Base-by-base conservation (phyloP, 2,113 vertebrate genomes). In the Aegithalos caudatus region DNA sequence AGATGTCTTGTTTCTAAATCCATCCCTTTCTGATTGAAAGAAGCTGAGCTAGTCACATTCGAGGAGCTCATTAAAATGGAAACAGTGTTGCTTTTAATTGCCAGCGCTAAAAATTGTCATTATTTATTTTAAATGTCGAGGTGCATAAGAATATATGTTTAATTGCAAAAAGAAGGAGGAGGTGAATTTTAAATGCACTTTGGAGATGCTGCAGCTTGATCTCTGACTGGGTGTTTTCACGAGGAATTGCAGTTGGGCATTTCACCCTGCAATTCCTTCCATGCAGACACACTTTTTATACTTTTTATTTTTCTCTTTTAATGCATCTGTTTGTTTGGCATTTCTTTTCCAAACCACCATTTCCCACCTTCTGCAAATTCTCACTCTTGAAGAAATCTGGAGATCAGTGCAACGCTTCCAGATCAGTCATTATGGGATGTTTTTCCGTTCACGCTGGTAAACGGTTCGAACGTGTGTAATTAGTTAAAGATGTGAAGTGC, bases 81-180 rank as follows among this genome's bases (percentile, higher is more conserved):
- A 97, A 84, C 78, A 51, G 85, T 7, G 0, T 35, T 0, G 20
- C 93, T 96, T 92, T 89, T 96, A 97, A 97, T 86, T 94, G 86
- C 72, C 25, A 58, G 87, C 0, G 25, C 95, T 95, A 83, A 92
- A 97, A 97, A 91, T 95, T 92, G 92, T 64, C 95, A 83, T 96
- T 96, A 94, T 95, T 97, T 95, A 90, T 93, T 97, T 95, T 88
- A 78, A 86, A 96, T 90, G 83, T 81, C 62, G 69, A 95, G 92
- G 94, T 95, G 94, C 84, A 71, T 72, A 65, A 92, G 97, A 95
- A 84, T 40, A 57, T 86, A 71, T 51, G 92, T 91, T 96, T 95
- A 95, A 96, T 94, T 95, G 88, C 92, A 76, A 87, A 79, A 89
- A 88, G 88, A 22, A 92, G 94, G 92, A 90, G 86, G 86, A 96